Conservation (phyloP, 2,113 vertebrate genomes). For the Gopherus evgoodei region DNA sequence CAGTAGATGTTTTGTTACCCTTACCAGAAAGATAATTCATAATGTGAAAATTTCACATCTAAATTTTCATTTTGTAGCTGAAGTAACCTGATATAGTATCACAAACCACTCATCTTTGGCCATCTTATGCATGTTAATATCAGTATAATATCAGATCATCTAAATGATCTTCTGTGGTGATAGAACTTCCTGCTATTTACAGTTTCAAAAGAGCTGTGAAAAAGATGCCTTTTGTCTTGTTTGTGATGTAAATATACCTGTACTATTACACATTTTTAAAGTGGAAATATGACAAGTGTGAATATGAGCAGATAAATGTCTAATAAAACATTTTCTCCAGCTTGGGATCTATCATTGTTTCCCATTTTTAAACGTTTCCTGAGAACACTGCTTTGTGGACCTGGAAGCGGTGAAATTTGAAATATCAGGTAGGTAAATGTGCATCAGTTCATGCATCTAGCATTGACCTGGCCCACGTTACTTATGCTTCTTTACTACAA, state of each 20-base stretch:
- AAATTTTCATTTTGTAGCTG: background rate
- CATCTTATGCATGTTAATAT: background rate
- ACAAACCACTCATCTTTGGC: background rate
- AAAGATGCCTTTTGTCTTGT: background rate
- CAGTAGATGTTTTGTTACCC: slow-evolving; percentile 71
- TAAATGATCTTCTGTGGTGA: background rate
- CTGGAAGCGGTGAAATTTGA: slow-evolving; percentile 70
- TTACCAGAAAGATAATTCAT: background rate
- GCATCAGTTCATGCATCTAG: slow-evolving; percentile 70
- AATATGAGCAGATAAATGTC: slow-evolving; percentile 51
- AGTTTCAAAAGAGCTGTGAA: background rate
- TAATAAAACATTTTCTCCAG: slow-evolving; percentile 65
- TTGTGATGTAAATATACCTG: background rate
- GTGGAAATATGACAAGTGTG: slow-evolving; percentile 2
- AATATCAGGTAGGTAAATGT: slow-evolving; percentile 72
- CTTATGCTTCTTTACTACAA: background rate
- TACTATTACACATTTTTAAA: slow-evolving; percentile 25
- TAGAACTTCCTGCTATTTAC: slow-evolving; percentile 6
- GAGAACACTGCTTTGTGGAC: slow-evolving; percentile 47
- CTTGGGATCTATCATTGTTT: slow-evolving; percentile 65
- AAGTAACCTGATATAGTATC: background rate
- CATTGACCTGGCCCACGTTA: slow-evolving; percentile 71
- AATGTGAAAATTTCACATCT: background rate
- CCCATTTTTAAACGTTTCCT: slow-evolving; percentile 63
- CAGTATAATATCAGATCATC: background rate